Base-by-base conservation (phyloP, 2,888 invertebrate species). In the Lydus trimaculatus region DNA sequence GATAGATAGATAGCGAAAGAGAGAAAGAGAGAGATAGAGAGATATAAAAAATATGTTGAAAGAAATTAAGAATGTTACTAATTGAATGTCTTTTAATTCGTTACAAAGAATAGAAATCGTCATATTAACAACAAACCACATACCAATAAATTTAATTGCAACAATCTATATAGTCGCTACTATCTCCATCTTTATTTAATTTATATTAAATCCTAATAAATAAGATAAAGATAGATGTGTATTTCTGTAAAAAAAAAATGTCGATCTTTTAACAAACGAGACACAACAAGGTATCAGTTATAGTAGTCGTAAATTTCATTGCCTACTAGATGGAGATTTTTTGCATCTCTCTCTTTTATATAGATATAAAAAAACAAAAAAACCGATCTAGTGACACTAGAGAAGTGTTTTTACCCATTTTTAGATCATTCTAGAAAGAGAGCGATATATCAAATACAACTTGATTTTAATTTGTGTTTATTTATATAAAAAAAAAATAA, bases 11-110 rank as follows among this genome's bases (percentile, higher is more conserved):
- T 9, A 20, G n/a, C n/a, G n/a, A n/a, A 48, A 20, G 9, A 48
- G 9, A 48, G 7, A 48, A 20, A 6, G 9, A 39, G 39, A 39
- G 39, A 39, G 13, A 13, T 39, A 39, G 13, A 39, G 70, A 72
- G n/a, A n/a, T n/a, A n/a, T n/a, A 76, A 75, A 75, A 72, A 71
- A 67, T 13, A 36, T 13, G 1, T 36, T 31, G 7, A 72, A 81
- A 81, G 79, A 81, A 82, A 80, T 81, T 81, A 81, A 80, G 80
- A 81, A 81, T 79, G 80, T 78, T n/a, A 79, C 80, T 81, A 82
- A 82, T 82, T 82, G 82, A 81, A 81, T 81, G 79, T 74, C n/a
- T 71, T 79, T 81, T 81, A 81, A 82, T 82, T 81, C 80, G 79
- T 77, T 77, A 78, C 73, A 73, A 78, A 75, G 82, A 81, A 82